These are phyloP conservation scores for Neolamprologus caudopunctatus DNA, from an alignment of 2,113 vertebrate genomes.

Conservation along the genomic window DNA sequence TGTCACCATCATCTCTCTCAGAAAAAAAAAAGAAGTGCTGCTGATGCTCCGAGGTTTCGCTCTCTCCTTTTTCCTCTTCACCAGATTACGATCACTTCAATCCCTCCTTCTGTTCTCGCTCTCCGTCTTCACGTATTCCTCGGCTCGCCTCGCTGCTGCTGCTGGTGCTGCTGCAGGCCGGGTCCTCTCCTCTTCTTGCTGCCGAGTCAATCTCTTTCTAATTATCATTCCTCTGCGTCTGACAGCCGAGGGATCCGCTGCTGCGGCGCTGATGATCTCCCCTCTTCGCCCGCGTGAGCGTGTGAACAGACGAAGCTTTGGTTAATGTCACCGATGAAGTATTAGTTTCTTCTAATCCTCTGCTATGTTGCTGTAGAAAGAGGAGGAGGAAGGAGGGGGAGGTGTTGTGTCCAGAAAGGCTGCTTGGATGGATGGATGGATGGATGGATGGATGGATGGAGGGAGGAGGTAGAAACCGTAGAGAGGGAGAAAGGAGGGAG, in stretches of 20 bases:
- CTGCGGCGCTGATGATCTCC: constrained; percentile 12
- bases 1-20: constrained; percentile 6
- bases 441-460: background rate
- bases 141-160: background rate
- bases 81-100: constrained; percentile 14
- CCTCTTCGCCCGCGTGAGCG: background rate
- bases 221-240: constrained; percentile 59
- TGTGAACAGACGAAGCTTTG: background rate
- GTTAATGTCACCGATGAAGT: constrained; percentile 3
- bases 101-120: background rate
- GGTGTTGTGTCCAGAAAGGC: constrained; percentile 17
- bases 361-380: background rate
- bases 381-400: background rate
- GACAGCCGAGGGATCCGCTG: constrained; percentile 27
- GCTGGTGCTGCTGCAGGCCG: constrained; percentile 4
- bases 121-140: background rate
- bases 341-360: constrained; percentile 4
- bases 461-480: background rate
- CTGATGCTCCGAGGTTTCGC: background rate
- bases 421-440: background rate
- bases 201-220: constrained; percentile 45
- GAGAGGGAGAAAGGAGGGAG: background rate
- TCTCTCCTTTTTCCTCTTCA: background rate
- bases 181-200: constrained; percentile 13
- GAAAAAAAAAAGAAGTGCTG: background rate